phyloP scores from a whole-genome alignment of 64 coral and sea anemone genomes.

The Dendronephthya gigantea region DNA sequence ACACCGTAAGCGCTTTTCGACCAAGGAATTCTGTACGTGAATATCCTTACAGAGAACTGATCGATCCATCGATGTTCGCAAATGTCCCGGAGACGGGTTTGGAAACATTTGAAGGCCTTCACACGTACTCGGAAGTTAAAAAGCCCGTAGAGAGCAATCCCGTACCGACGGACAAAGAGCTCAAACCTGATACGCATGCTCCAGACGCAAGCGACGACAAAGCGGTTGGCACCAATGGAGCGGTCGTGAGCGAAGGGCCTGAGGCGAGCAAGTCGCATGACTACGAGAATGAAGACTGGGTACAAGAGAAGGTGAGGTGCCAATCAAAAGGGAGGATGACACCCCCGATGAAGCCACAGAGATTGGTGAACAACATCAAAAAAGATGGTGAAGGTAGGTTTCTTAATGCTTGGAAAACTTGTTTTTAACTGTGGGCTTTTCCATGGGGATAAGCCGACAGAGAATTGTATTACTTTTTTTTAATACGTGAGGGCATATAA shows the following conservation, averaged over 20 bases:
- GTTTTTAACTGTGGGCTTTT: too few relatives aligned
- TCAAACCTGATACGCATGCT: too few relatives aligned
- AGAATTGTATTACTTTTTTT: too few relatives aligned
- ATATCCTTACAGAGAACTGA: background rate
- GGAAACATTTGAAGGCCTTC: background rate
- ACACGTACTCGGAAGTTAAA: background rate
- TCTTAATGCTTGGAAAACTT: too few relatives aligned
- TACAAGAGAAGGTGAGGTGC: too few relatives aligned
- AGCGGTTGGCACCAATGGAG: background rate
- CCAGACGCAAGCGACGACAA: background rate
- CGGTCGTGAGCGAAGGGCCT: too few relatives aligned
- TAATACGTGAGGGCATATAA: too few relatives aligned
- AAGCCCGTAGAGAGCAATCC: background rate
- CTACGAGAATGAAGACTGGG: too few relatives aligned
- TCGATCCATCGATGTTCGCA: background rate
- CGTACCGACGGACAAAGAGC: background rate
- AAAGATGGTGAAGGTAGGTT: background rate
- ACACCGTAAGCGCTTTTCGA: background rate
- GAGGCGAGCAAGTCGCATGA: too few relatives aligned
- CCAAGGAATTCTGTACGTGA: background rate
- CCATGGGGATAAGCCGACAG: too few relatives aligned
- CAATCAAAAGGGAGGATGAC: background rate
- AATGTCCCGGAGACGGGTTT: background rate
- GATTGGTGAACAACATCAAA: background rate
- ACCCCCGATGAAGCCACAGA: background rate